A percentile compares a stretch with the other conserved stretches of the same genome.
Conservation (phyloP, 2,797 vertebrate species). For the Tolypeutes matacus region DNA sequence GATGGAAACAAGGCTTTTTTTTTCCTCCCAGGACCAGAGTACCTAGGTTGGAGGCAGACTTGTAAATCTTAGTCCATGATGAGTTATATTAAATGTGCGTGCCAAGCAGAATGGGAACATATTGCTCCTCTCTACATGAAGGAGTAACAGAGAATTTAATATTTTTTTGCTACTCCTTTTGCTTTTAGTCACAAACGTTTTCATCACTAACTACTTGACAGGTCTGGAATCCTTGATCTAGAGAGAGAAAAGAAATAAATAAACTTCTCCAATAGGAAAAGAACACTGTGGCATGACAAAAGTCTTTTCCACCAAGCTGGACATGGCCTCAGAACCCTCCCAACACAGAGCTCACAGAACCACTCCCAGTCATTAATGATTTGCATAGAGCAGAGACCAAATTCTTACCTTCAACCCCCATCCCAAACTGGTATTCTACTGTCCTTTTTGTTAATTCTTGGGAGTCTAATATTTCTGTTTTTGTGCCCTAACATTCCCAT, state of each 20-base stretch:
- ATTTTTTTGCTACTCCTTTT: not conserved
- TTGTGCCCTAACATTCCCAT: not conserved
- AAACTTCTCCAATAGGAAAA: not conserved
- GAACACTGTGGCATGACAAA: not conserved
- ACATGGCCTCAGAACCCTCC: not conserved
- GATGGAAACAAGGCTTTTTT: not conserved
- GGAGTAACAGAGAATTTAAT: not conserved
- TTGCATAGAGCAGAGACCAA: not conserved
- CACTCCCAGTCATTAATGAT: fast-evolving
- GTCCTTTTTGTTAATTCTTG: not conserved
- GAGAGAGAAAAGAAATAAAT: not conserved
- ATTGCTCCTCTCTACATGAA: not conserved
- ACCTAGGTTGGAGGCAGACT: not conserved
- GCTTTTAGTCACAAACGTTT: not conserved
- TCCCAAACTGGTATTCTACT: not conserved
- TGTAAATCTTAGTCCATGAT: not conserved
- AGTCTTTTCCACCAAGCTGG: not conserved
- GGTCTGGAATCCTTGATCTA: not conserved
- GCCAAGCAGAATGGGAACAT: not conserved
- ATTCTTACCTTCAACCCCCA: fast-evolving
- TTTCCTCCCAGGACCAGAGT: not conserved
- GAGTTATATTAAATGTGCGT: not conserved
- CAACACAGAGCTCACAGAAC: fast-evolving
- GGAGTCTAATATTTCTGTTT: not conserved
- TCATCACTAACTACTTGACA: not conserved